These are phyloP conservation scores for Cercopithecus mona DNA, from an alignment of 2,113 vertebrate genomes.

Conservation along the genomic window DNA sequence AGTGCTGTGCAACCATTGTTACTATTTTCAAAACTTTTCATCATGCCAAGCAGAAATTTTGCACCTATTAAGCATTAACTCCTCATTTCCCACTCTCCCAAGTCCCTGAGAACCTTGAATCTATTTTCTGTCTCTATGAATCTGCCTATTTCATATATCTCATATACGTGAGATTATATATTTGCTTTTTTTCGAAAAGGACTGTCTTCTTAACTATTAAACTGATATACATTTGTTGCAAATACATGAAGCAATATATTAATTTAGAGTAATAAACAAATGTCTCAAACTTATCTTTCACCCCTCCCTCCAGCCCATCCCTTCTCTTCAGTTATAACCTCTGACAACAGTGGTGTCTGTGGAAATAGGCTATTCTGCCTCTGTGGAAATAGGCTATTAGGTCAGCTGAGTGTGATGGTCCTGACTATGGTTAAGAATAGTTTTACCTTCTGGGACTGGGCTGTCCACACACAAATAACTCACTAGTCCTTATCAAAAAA, in stretches of 20 bases:
- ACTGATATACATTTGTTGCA: background rate
- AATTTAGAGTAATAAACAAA: background rate
- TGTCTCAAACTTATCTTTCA: no score
- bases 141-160: background rate
- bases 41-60: background rate
- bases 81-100: background rate
- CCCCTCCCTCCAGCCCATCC: fast-evolving
- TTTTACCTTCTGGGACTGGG: background rate
- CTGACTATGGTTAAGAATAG: background rate
- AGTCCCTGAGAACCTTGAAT: background rate
- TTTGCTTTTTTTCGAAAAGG: background rate
- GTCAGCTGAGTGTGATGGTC: background rate
- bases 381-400: background rate
- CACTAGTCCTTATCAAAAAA: no score
- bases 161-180: background rate
- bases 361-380: background rate
- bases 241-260: background rate
- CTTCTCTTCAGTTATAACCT: background rate
- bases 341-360: background rate
- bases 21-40: background rate
- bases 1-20: background rate
- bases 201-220: background rate
- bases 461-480: no score
- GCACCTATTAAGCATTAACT: background rate
- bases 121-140: background rate